phyloP scores from a whole-genome alignment of 2,888 invertebrate genomes.

The Scaeva pyrastri region DNA sequence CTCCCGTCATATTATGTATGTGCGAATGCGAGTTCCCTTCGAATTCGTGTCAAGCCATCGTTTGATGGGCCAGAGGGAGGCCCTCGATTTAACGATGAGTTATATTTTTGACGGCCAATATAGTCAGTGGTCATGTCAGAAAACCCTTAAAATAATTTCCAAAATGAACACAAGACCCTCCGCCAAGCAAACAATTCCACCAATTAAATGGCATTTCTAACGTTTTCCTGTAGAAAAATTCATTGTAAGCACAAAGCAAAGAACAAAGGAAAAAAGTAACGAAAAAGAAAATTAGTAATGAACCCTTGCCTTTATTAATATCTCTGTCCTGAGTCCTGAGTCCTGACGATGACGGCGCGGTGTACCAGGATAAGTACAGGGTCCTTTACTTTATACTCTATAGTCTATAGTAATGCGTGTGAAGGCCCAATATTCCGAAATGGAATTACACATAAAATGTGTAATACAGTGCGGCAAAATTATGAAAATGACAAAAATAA shows the following conservation, averaged over 20 bases:
- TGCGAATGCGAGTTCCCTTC: not conserved
- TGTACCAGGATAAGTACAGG: not conserved
- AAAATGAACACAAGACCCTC: slow-evolving; percentile 10
- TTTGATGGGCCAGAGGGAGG: slow-evolving; percentile 47
- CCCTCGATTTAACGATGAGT: slow-evolving; percentile 70
- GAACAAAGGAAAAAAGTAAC: slow-evolving; percentile 5
- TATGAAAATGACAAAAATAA: slow-evolving; percentile 52
- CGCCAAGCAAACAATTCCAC: slow-evolving; percentile 44
- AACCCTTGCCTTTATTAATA: slow-evolving; percentile 41
- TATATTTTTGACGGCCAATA: slow-evolving; percentile 70
- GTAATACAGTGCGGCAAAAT: slow-evolving; percentile 48
- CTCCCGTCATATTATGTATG: not conserved
- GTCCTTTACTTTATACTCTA: no score
- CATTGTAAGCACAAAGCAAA: slow-evolving; percentile 7
- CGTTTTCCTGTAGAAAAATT: slow-evolving; percentile 49
- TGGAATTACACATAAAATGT: slow-evolving; percentile 29
- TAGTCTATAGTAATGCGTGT: slow-evolving; percentile 73
- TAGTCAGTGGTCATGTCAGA: slow-evolving; percentile 72
- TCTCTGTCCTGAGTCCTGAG: slow-evolving; percentile 7
- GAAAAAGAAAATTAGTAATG: not conserved
- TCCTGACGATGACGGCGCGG: no score
- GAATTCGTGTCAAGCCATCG: slow-evolving; percentile 66
- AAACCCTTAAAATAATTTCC: slow-evolving; percentile 49
- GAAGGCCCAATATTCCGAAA: slow-evolving; percentile 55
- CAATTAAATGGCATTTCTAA: slow-evolving; percentile 68